These are phyloP conservation scores for Saccostrea cuccullata DNA, from an alignment of 1,140 invertebrate genomes.

Conservation along the genomic window DNA sequence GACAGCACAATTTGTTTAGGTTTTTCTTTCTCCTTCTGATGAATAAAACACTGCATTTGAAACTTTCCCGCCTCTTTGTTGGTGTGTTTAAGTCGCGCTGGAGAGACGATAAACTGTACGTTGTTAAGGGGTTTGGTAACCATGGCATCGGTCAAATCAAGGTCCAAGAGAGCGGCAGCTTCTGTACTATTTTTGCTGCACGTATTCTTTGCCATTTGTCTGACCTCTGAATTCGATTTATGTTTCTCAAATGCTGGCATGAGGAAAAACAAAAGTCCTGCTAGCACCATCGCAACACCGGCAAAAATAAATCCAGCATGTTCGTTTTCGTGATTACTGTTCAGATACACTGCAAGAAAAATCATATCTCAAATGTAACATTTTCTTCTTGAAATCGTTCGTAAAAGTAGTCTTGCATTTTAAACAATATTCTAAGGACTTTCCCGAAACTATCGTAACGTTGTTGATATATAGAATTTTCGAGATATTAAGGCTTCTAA, in stretches of 20 bases:
- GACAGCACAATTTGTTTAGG: conserved; percentile 72
- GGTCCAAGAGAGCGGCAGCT: conserved; percentile 72
- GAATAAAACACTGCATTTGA: conserved; percentile 73
- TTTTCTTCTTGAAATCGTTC: background rate
- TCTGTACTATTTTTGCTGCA: conserved; percentile 70
- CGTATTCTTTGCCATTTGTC: conserved; percentile 69
- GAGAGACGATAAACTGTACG: conserved; percentile 69
- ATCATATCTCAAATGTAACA: background rate
- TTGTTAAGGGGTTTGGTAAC: conserved; percentile 71
- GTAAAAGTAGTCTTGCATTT: too few species aligned
- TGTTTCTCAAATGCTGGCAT: conserved; percentile 74
- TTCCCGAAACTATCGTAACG: too few species aligned
- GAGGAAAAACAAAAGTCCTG: conserved; percentile 71
- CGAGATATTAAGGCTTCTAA: too few species aligned
- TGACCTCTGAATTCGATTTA: conserved; percentile 71
- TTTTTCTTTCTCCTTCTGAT: conserved; percentile 71
- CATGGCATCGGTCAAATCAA: conserved; percentile 71
- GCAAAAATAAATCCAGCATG: conserved; percentile 71
- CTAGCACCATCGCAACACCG: conserved; percentile 69
- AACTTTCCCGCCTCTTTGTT: conserved; percentile 67
- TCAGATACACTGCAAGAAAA: conserved; percentile 73
- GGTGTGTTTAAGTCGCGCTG: conserved; percentile 65
- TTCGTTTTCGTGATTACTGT: conserved; percentile 61
- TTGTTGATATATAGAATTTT: too few species aligned
- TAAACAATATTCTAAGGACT: too few species aligned